A percentile compares a stretch with the other conserved stretches of the same genome.
Evolutionary conservation across 1,140 invertebrate species (phyloP).

Genomic region (Drosophila arawakana): DNA sequence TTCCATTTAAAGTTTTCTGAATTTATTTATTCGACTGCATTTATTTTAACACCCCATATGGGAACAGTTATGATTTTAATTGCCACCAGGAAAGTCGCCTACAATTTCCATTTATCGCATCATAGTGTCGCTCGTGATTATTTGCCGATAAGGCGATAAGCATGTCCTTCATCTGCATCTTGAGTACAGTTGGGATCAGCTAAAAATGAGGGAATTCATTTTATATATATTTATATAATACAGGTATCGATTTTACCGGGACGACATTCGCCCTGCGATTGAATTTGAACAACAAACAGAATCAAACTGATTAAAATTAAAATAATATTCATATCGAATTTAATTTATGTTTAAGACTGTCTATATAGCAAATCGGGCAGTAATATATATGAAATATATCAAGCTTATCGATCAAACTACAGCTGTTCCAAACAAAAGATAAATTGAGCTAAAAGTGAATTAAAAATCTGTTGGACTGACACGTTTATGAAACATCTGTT

Average conservation of each 20-base stretch:
- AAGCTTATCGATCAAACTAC: background rate
- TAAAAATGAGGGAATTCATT: background rate
- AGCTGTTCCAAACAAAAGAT: conserved; percentile 8
- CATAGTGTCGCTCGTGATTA: conserved; percentile 1
- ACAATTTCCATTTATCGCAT: background rate
- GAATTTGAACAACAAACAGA: background rate
- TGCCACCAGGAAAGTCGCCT: background rate
- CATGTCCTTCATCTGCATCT: background rate
- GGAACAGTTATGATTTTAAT: conserved; percentile 8
- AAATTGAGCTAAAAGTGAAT: background rate
- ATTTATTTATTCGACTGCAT: background rate
- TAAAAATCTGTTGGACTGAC: background rate
- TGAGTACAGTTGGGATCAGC: background rate
- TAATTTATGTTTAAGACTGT: background rate
- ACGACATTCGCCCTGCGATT: conserved; percentile 1
- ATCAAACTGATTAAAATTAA: background rate
- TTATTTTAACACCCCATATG: background rate
- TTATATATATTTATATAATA: background rate
- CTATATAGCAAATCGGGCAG: background rate
- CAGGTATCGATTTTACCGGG: background rate
- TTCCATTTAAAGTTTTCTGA: background rate
- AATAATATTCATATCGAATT: background rate
- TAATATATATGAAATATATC: background rate
- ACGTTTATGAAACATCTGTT: too few species aligned
- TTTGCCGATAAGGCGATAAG: background rate